Evolutionary conservation across 2,797 vertebrate genomes (phyloP).

Genomic region (Alca torda): DNA sequence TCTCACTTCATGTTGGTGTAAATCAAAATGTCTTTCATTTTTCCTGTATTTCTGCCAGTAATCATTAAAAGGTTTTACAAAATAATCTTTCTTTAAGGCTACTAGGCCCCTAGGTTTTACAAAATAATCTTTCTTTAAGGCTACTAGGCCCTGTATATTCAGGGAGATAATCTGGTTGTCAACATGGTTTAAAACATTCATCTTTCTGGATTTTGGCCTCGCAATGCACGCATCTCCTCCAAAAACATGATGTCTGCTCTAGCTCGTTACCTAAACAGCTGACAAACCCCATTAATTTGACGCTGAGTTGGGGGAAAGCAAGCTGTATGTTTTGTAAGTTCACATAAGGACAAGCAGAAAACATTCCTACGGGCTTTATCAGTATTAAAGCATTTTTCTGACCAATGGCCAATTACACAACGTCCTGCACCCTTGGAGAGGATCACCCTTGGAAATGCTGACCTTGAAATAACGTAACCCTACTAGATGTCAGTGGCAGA

Average conservation of each 20-base stretch:
- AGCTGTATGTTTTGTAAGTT: neutral
- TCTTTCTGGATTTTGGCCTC: conserved; percentile 1
- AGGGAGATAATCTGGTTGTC: conserved; percentile 9
- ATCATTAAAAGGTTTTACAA: neutral
- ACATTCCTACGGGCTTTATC: neutral
- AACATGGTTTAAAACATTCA: neutral
- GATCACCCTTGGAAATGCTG: conserved; percentile 5
- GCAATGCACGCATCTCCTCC: neutral
- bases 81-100: no score
- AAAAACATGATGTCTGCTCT: conserved; percentile 11
- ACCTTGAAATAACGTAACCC: conserved; percentile 17
- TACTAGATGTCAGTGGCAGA: neutral
- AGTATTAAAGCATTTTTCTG: conserved; percentile 38
- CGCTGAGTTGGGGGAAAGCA: neutral
- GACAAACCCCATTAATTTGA: conserved; percentile 34
- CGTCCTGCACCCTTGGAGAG: conserved; percentile 4
- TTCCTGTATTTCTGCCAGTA: neutral
- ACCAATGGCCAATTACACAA: neutral
- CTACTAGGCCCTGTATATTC: neutral
- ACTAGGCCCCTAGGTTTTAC: no score
- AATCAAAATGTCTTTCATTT: conserved; percentile 18
- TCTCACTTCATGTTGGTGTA: neutral
- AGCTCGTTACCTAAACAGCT: conserved; percentile 38
- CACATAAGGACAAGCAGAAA: conserved; percentile 14
- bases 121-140: neutral